Conservation (phyloP, 2,113 vertebrate species). For the Hypanus sabinus region DNA sequence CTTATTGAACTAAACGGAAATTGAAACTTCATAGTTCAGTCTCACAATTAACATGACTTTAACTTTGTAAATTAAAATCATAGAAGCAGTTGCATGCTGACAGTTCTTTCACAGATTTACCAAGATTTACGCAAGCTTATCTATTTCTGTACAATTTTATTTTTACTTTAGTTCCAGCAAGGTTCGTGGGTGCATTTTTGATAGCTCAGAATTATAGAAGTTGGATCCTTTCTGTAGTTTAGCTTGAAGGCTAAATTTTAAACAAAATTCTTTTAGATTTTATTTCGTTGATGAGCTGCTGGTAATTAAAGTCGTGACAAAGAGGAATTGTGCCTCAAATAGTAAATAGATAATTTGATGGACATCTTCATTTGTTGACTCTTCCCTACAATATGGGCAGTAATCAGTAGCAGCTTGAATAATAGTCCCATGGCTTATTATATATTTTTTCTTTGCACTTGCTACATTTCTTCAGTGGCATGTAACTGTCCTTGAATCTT, state of each 20-base stretch:
- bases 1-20: neutral
- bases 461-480: slow-evolving; percentile 17
- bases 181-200: neutral
- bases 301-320: neutral
- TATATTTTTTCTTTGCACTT: slow-evolving; percentile 1
- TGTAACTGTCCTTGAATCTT: slow-evolving; percentile 32
- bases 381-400: neutral
- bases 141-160: neutral
- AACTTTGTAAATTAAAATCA: neutral
- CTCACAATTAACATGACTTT: too few species aligned
- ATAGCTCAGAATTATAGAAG: neutral
- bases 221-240: neutral
- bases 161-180: neutral
- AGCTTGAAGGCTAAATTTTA: neutral
- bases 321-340: neutral
- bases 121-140: neutral
- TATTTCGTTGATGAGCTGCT: neutral
- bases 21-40: neutral
- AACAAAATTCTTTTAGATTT: neutral
- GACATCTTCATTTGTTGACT: neutral
- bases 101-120: neutral
- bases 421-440: neutral
- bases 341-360: neutral
- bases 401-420: neutral
- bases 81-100: neutral